Evolutionary conservation across 2,888 invertebrate genomes (phyloP), one percentile per base, ranked within the genome.

Genomic region (Callosobruchus maculatus): DNA sequence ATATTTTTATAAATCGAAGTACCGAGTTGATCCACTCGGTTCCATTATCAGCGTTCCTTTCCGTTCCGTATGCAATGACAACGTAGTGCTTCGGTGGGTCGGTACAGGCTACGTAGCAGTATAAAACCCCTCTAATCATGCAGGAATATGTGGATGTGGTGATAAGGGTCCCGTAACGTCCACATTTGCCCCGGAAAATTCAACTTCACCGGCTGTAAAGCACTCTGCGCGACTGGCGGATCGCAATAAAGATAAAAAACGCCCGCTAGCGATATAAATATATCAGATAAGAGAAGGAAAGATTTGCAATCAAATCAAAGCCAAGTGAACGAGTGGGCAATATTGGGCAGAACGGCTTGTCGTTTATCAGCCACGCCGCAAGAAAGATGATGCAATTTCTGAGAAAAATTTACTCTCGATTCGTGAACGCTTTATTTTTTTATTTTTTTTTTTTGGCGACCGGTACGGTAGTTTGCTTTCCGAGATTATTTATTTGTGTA

Each of bases 291-390:
- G 72, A 68, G 72, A 74, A 74, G 73, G 75, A 76, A 76, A 75
- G 79, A 77, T 78, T 78, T 77, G 79, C 84, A 84, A 85, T 85
- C 84, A 84, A 84, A 84, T 83, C 84, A 84, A 83, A 84, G 81
- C 81, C 80, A 78, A 82, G 82, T 83, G 85, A 84, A 85, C 83
- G 84, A 84, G 84, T 84, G 83, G 83, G 83, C 85, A 83, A 85
- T 85, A 83, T 83, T 82, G 80, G 81, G 78, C 75, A 78, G 79
- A 81, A 81, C 79, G 77, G 78, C 79, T 77, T 82, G 78, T 80
- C 82, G 82, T 84, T 82, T 83, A 84, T 83, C 84, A 81, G 79
- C 79, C 79, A 9, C 79, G 80, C 81, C 83, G 75, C 80, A 83
- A 84, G 84, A 85, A 83, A 82, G 82, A 85, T 85, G 83, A 81